Evolutionary conservation across 2,797 vertebrate genomes (phyloP).

Genomic region (Hyperoplus lanceolatus): DNA sequence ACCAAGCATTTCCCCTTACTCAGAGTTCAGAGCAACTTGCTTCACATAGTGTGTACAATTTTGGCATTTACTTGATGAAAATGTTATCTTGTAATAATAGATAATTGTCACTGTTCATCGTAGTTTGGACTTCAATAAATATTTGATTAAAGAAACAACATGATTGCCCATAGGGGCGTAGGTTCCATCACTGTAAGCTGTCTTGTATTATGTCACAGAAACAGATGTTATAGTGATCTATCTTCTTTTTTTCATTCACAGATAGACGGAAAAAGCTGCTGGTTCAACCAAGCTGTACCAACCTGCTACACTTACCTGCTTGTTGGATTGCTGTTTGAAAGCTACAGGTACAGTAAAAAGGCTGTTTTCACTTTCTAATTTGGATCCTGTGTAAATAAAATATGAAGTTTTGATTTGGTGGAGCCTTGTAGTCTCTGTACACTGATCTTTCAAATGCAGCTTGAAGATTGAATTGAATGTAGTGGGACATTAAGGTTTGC

Average conservation of each 20-base stretch:
- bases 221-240: slow-evolving; percentile 14
- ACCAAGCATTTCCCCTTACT: not conserved
- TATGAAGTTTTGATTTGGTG: slow-evolving; percentile 15
- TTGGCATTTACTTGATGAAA: slow-evolving; percentile 16
- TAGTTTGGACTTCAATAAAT: not conserved
- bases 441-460: slow-evolving; percentile 34
- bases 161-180: slow-evolving; percentile 1
- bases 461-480: slow-evolving; percentile 24
- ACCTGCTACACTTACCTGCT: slow-evolving; percentile 21
- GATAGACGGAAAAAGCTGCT: slow-evolving; percentile 51
- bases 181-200: slow-evolving; percentile 23
- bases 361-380: slow-evolving; percentile 1
- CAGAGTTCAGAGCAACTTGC: slow-evolving; percentile 2
- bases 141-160: slow-evolving; percentile 23
- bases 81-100: not conserved
- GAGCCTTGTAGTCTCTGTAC: not conserved
- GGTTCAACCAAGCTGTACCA: slow-evolving; percentile 27
- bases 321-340: slow-evolving; percentile 36
- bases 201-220: slow-evolving; percentile 26
- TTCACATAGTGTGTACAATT: slow-evolving; percentile 1
- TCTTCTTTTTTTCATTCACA: slow-evolving; percentile 50
- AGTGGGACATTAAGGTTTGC: not conserved
- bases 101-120: slow-evolving; percentile 3
- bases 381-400: slow-evolving; percentile 29
- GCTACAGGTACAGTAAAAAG: slow-evolving; percentile 63